A percentile compares a stretch with the other conserved stretches of the same genome.
These are phyloP conservation scores for Marmota flaviventris DNA, from an alignment of 2,113 vertebrate genomes.

Conservation along the genomic window DNA sequence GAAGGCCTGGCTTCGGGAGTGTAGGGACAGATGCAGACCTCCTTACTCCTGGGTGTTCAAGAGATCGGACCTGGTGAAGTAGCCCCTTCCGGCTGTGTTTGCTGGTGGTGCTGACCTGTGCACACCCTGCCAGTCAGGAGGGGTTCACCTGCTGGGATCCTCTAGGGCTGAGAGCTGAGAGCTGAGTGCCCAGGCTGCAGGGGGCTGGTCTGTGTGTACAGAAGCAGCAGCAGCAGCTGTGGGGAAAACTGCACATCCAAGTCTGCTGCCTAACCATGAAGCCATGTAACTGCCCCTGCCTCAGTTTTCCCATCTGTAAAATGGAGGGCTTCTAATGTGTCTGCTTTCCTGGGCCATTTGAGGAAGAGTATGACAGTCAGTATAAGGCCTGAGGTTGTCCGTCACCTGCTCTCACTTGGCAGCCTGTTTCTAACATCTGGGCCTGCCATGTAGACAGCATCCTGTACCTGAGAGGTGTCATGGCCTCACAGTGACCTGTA, in stretches of 20 bases:
- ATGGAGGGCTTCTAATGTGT: not conserved
- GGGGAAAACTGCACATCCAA: not conserved
- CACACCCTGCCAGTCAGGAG: not conserved
- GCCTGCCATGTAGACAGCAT: not conserved
- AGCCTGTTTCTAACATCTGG: not conserved
- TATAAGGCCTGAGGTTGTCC: not conserved
- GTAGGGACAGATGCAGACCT: not conserved
- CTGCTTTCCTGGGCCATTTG: not conserved
- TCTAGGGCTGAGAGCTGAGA: not conserved
- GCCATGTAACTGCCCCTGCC: not conserved
- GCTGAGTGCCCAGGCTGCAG: not conserved
- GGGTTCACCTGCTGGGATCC: not conserved
- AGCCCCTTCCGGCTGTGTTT: not conserved
- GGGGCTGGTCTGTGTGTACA: not conserved
- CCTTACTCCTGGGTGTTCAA: not conserved
- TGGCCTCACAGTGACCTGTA: not conserved
- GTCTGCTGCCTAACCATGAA: not conserved
- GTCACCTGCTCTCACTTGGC: not conserved
- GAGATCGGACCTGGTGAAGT: not conserved
- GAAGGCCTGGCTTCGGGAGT: not conserved
- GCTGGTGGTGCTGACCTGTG: accelerated
- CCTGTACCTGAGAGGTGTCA: not conserved
- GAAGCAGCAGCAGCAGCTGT: not conserved
- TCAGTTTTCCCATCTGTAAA: not conserved
- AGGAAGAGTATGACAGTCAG: not conserved